phyloP scores from a whole-genome alignment of 2,113 vertebrate genomes.

The Picathartes gymnocephalus region DNA sequence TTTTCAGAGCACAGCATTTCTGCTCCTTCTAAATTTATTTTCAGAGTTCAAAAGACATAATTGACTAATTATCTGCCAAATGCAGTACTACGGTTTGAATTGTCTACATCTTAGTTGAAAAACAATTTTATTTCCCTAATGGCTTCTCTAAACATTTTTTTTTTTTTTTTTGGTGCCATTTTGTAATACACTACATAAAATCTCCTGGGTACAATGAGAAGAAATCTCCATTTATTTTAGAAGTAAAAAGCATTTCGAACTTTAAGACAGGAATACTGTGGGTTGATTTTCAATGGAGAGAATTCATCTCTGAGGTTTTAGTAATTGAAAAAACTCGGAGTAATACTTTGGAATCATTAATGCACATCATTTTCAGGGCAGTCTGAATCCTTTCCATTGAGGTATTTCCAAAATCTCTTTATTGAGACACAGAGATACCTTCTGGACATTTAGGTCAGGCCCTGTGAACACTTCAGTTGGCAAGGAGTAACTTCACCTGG shows the following conservation, averaged over 20 bases:
- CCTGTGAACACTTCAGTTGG: background rate
- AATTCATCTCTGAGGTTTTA: background rate
- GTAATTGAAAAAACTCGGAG: background rate
- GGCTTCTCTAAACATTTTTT: background rate
- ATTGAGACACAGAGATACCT: background rate
- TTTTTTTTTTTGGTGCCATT: background rate
- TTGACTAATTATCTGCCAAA: constrained; percentile 6
- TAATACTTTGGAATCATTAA: background rate
- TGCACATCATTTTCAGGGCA: background rate
- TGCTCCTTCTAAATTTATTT: background rate
- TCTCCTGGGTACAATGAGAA: background rate
- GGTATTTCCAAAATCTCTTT: background rate
- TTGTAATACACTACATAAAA: background rate
- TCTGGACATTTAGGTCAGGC: background rate
- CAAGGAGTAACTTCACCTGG: background rate
- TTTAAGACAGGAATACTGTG: background rate
- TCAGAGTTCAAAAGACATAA: constrained; percentile 5
- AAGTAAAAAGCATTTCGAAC: background rate
- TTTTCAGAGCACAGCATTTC: background rate
- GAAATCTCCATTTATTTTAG: background rate
- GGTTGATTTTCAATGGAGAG: background rate
- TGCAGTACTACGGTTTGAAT: background rate
- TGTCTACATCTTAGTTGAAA: background rate
- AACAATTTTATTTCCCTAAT: background rate
- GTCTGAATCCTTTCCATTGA: background rate